Base-by-base conservation (phyloP, 2,797 vertebrate genomes). In the Yasuhikotakia modesta region DNA sequence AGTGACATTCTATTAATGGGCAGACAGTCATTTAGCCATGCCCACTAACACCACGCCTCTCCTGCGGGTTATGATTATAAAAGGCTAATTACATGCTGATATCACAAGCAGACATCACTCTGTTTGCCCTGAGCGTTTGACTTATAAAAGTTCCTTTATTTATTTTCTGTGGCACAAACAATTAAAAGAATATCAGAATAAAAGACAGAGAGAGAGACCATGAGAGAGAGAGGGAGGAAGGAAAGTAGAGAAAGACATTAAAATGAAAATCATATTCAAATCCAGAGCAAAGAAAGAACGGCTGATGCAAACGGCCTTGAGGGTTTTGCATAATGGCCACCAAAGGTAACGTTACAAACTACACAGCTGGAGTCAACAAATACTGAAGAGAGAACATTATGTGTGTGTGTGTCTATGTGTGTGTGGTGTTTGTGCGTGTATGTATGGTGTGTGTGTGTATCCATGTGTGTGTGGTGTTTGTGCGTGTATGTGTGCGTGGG, bases 261-360 rank as follows among this genome's bases (percentile, higher is more conserved):
- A 57, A 81, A 73, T 79, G 78, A 78, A 79, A 81, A 69, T 79
- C 52, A 58, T 65, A 82, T 78, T 78, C 32, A 79, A 70, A 72
- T 79, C 27, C n/a, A 13, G 21, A 39, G 24, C 69, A 57, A 79
- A 48, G 68, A 78, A 52, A 74, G 55, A 82, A 72, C 58, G 50
- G 67, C 27, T 50, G 64, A 45, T 60, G 66, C 39, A 8, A 58
- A 14, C 66, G n/a, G 66, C 66, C 71, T 72, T 32, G 57, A 27
- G 45, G 39, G 24, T 75, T 71, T 64, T 73, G 53, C 63, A 76
- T 72, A 74, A 81, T 72, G 43, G 55, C 19, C 19, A 19, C 66
- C 53, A 50, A 79, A 81, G 69, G 17, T 77, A 80, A 80, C 68
- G 43, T 73, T 22, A 78, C 52, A 39, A 53, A 24, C 58, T n/a